Evolutionary conservation across 2,888 invertebrate genomes (phyloP), one percentile per base, ranked within the genome.

Genomic region (Carcina quercana): DNA sequence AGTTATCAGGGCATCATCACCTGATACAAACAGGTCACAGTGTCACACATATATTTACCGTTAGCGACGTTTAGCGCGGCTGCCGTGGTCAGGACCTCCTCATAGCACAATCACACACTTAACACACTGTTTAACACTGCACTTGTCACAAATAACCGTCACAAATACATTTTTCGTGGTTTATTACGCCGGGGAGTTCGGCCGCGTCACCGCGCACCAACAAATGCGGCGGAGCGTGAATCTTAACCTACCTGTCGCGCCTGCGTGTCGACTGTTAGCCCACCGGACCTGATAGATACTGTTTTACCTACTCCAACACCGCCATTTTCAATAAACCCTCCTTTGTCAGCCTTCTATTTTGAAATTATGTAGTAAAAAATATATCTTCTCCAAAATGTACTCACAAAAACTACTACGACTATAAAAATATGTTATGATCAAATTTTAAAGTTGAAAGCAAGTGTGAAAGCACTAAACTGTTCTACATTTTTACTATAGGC

Each of bases 201-300:
- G 71, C 65, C 66, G 71, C 71, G 69, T 64, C 60, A 62, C 65
- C 68, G 69, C 70, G 67, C 78, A 69, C 67, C 65, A 69, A 61
- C 78, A 75, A 80, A 72, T 79, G 80, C 80, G 75, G 60, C 72
- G 61, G 78, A 80, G 66, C 83, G 78, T 82, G 66, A 78, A 79
- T 65, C 64, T 69, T 82, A 80, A 80, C 83, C 80, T 82, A 82
- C 80, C 83, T 82, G 80, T 61, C 61, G 69, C 76, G 79, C 72
- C 76, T 75, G 82, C 83, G 82, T 83, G 83, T 83, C 78, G 68
- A 58, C 55, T 45, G 52, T 45, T 60, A 47, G 59, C 55, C 53
- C 61, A 62, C 58, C 68, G 59, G 65, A 61, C 70, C 70, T 64
- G n/a, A n/a, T 19, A 53, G 47, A 50, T 41, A 40, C 76, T 67